phyloP scores from a whole-genome alignment of 53 echinoderm and acorn worm species.

The Holothuria leucospilota region DNA sequence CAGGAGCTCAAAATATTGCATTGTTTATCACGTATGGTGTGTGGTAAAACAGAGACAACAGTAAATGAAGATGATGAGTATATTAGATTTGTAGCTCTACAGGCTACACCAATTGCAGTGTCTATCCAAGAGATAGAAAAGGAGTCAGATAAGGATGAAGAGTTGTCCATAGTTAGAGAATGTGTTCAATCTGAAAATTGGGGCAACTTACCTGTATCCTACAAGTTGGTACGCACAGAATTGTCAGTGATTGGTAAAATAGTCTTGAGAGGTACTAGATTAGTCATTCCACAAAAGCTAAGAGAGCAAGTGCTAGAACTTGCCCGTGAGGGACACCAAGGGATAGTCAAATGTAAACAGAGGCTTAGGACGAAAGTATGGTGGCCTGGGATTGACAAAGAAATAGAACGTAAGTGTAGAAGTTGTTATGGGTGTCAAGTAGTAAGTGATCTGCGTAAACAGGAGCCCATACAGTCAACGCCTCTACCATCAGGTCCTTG shows the following conservation, averaged over 20 bases:
- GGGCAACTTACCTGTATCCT: not conserved
- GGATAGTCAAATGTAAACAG: constrained; percentile 14
- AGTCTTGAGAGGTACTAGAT: constrained; percentile 54
- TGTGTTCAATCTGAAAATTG: not conserved
- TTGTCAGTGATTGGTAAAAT: constrained; percentile 44
- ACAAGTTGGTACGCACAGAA: constrained; percentile 21
- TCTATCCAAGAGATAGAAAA: constrained; percentile 44
- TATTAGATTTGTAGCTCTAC: constrained; percentile 46
- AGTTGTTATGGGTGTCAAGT: too few species aligned
- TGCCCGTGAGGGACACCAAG: constrained; percentile 44
- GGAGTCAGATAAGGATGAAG: not conserved
- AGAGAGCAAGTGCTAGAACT: not conserved
- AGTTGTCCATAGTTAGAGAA: constrained; percentile 42
- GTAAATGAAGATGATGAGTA: constrained; percentile 27
- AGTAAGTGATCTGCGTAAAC: not conserved
- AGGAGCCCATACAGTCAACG: constrained; percentile 58
- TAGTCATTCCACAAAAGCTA: constrained; percentile 51
- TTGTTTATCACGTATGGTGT: constrained; percentile 5
- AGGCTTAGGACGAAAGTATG: too few species aligned
- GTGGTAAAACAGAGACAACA: not conserved
- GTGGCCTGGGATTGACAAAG: too few species aligned
- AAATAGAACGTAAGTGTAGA: too few species aligned
- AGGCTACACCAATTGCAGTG: constrained; percentile 48
- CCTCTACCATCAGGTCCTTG: too few species aligned
- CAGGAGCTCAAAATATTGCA: constrained; percentile 17